Evolutionary conservation across 2,113 vertebrate genomes (phyloP).

Genomic region (Pelmatolapia mariae): DNA sequence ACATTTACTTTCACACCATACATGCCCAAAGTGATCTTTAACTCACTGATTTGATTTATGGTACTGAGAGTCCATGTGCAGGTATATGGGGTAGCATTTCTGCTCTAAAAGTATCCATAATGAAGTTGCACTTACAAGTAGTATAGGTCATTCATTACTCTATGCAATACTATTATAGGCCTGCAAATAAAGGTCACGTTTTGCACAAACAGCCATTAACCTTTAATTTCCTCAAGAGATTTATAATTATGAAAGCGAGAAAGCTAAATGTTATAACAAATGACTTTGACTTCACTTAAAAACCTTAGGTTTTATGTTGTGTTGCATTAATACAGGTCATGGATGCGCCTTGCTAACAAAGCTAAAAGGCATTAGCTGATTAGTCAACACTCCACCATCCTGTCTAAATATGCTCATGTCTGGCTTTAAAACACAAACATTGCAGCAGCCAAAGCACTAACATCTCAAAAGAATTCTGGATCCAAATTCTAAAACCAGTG

Average conservation of each 20-base stretch:
- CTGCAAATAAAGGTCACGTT: not conserved
- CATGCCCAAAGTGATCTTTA: not conserved
- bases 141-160: not conserved
- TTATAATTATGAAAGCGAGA: fast-evolving
- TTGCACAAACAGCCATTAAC: not conserved
- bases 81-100: not conserved
- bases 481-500: not conserved
- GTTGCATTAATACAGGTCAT: not conserved
- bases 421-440: not conserved
- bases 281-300: not conserved
- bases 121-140: not conserved
- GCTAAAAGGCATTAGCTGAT: not conserved
- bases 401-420: not conserved
- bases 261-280: not conserved
- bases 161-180: not conserved
- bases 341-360: not conserved
- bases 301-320: not conserved
- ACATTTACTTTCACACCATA: not conserved
- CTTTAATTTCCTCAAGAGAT: not conserved
- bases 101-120: not conserved
- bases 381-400: not conserved
- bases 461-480: not conserved
- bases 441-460: fast-evolving
- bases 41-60: not conserved
- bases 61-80: not conserved